Conservation (phyloP, 2,888 invertebrate species). For the Cepaea hortensis region DNA sequence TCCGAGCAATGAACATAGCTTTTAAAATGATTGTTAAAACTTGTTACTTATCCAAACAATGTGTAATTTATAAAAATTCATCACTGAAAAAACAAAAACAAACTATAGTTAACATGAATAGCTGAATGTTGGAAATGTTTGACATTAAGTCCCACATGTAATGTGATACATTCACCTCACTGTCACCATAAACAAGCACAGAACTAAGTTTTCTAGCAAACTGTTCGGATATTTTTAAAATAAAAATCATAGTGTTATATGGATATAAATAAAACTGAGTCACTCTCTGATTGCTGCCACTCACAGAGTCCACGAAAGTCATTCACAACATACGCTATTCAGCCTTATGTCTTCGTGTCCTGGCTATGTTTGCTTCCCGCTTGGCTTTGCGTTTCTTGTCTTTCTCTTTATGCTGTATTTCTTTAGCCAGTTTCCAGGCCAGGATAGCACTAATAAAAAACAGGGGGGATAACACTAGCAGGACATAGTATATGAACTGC, state of each 20-base stretch:
- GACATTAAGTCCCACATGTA: too few species aligned
- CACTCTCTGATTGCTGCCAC: constrained; percentile 30
- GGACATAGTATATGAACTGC: constrained; percentile 78
- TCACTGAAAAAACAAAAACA: not conserved
- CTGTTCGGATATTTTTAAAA: too few species aligned
- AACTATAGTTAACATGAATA: not conserved
- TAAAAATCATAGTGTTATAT: not conserved
- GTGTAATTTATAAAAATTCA: not conserved
- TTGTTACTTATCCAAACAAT: too few species aligned
- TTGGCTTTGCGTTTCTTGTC: constrained; percentile 77
- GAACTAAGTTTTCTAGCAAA: too few species aligned
- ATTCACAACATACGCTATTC: constrained; percentile 6
- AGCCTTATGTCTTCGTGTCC: constrained; percentile 68
- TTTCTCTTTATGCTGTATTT: constrained; percentile 79
- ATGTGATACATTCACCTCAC: too few species aligned
- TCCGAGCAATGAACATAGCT: too few species aligned
- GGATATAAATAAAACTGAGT: constrained; percentile 17
- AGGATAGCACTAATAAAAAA: constrained; percentile 78
- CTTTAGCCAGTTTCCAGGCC: constrained; percentile 79
- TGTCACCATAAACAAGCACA: too few species aligned
- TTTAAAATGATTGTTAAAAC: too few species aligned
- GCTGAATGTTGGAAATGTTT: not conserved
- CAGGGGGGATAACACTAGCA: constrained; percentile 78
- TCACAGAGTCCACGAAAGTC: constrained; percentile 2
- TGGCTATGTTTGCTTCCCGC: constrained; percentile 76